These are phyloP conservation scores for Chromis chromis DNA, from an alignment of 2,797 vertebrate genomes.

Conservation along the genomic window DNA sequence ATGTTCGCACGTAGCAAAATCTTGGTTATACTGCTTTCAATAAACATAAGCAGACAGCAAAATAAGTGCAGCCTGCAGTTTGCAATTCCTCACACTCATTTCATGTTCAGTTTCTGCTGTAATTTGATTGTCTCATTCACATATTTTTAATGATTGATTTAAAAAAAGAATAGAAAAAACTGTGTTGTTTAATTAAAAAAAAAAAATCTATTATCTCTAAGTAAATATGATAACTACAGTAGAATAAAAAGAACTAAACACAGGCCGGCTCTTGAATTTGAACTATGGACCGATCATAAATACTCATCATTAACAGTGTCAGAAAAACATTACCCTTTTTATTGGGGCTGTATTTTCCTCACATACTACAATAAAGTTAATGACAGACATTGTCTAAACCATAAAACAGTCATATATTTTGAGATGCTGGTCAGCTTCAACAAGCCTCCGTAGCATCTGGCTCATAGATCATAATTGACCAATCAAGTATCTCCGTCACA, in stretches of 20 bases:
- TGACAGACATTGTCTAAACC: constrained; percentile 84
- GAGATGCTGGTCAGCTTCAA: constrained; percentile 78
- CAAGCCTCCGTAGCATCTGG: constrained; percentile 71
- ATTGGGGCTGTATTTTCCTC: constrained; percentile 84
- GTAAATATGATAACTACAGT: constrained; percentile 43
- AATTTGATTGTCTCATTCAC: not conserved
- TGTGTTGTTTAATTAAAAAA: not conserved
- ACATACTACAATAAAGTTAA: constrained; percentile 84
- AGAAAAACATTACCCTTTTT: constrained; percentile 85
- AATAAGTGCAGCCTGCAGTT: not conserved
- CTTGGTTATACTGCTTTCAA: not conserved
- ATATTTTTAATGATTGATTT: not conserved
- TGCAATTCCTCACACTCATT: not conserved
- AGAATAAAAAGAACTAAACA: constrained; percentile 56
- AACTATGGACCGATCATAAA: constrained; percentile 81
- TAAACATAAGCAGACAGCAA: no score
- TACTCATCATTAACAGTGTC: constrained; percentile 82
- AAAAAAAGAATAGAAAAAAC: not conserved
- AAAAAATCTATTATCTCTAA: constrained; percentile 11
- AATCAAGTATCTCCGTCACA: constrained; percentile 51
- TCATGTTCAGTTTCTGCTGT: not conserved
- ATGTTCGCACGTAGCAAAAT: constrained; percentile 18
- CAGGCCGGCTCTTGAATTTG: constrained; percentile 66
- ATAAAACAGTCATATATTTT: constrained; percentile 86
- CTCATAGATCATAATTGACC: constrained; percentile 60